Evolutionary conservation across 2,113 vertebrate species (phyloP).

Genomic region (Oncorhynchus kisutch): DNA sequence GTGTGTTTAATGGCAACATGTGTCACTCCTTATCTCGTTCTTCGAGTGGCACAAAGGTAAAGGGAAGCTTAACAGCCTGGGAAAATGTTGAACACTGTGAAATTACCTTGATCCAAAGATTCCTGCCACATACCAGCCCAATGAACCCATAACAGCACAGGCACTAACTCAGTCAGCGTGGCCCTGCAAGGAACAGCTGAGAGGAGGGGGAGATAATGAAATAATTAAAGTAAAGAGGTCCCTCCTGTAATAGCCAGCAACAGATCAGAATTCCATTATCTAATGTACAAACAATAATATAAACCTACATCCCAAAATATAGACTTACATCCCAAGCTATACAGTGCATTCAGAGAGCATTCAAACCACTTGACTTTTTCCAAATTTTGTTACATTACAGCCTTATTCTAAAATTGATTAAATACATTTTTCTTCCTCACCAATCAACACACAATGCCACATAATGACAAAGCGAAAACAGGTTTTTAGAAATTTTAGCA

Average conservation of each 20-base stretch:
- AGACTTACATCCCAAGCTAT: too few species aligned
- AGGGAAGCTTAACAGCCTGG: conserved; percentile 74
- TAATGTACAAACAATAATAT: conserved; percentile 51
- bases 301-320: too few species aligned
- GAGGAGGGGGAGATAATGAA: conserved; percentile 46
- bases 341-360: too few species aligned
- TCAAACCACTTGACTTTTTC: too few species aligned
- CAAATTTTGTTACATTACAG: too few species aligned
- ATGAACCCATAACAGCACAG: conserved; percentile 74
- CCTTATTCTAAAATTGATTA: too few species aligned
- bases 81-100: conserved; percentile 78
- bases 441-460: too few species aligned
- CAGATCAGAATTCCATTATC: conserved; percentile 53
- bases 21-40: conserved; percentile 72
- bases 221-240: conserved; percentile 60
- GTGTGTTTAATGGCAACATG: conserved; percentile 73
- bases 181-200: conserved; percentile 68
- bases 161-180: conserved; percentile 64
- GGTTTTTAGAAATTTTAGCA: too few species aligned
- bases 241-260: conserved; percentile 53
- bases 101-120: conserved; percentile 81
- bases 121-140: conserved; percentile 75
- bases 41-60: conserved; percentile 73
- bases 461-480: too few species aligned
- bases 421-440: too few species aligned